Evolutionary conservation across 2,888 invertebrate species (phyloP).

Genomic region (Cephus sareptanus): DNA sequence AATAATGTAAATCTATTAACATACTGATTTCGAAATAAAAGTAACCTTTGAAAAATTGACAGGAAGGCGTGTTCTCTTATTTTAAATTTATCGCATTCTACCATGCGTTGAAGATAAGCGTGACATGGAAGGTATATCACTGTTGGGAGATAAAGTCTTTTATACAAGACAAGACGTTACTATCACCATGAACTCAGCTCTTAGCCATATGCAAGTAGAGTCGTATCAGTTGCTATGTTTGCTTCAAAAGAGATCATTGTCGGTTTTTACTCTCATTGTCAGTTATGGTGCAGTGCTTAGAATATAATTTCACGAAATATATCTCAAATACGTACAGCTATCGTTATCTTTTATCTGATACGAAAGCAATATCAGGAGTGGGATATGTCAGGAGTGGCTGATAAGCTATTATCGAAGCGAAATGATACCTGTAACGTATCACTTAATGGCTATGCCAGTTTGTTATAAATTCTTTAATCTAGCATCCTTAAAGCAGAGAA

Average conservation of each 20-base stretch:
- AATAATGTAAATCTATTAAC: neutral
- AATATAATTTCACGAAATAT: neutral
- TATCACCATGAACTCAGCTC: neutral
- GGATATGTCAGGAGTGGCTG: slow-evolving; percentile 25
- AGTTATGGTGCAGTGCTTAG: neutral
- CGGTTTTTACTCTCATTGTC: neutral
- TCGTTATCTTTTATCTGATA: slow-evolving; percentile 22
- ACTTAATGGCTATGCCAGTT: slow-evolving; percentile 13
- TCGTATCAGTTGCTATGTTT: neutral
- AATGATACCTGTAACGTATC: slow-evolving; percentile 9
- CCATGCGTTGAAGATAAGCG: neutral
- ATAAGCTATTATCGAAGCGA: slow-evolving; percentile 19
- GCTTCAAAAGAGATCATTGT: neutral
- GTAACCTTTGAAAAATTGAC: neutral
- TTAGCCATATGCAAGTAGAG: neutral
- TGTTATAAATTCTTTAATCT: slow-evolving; percentile 4
- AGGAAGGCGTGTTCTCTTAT: neutral
- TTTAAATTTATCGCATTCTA: neutral
- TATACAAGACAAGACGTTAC: neutral
- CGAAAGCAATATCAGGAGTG: slow-evolving; percentile 16
- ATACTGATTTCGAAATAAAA: neutral
- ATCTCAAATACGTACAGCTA: neutral
- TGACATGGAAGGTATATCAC: neutral
- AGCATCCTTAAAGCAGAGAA: neutral
- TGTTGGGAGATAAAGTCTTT: neutral